Evolutionary conservation across 2,113 vertebrate species (phyloP).

Genomic region (Perca flavescens): DNA sequence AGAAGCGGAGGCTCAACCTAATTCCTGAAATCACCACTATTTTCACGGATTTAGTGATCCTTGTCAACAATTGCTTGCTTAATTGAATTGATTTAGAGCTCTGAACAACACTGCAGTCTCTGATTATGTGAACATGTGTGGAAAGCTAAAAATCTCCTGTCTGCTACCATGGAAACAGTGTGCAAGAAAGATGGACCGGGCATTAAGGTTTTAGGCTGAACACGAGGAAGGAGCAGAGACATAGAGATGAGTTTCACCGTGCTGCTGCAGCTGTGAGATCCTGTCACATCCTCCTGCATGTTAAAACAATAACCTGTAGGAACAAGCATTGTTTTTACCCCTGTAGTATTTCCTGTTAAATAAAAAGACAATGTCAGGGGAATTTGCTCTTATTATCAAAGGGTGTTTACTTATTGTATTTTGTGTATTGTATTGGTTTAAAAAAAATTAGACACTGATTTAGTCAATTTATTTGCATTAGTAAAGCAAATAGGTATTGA

Average conservation of each 20-base stretch:
- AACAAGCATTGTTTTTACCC: slow-evolving; percentile 25
- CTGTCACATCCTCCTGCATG: slow-evolving; percentile 50
- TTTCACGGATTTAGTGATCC: slow-evolving; percentile 6
- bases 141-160: slow-evolving; percentile 38
- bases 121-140: slow-evolving; percentile 32
- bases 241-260: neutral
- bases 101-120: slow-evolving; percentile 9
- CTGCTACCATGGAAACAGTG: slow-evolving; percentile 77
- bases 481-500: neutral
- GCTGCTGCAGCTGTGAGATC: slow-evolving; percentile 43
- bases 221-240: slow-evolving; percentile 14
- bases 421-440: neutral
- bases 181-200: slow-evolving; percentile 2
- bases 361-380: neutral
- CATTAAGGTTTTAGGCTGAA: slow-evolving; percentile 24
- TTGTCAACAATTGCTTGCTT: neutral
- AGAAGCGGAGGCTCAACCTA: neutral
- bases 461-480: neutral
- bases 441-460: neutral
- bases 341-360: slow-evolving; percentile 32
- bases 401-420: neutral
- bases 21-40: neutral
- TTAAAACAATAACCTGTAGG: slow-evolving; percentile 29
- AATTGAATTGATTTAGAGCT: slow-evolving; percentile 1
- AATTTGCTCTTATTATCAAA: neutral